Evolutionary conservation across 2,113 vertebrate species (phyloP).

Genomic region (Amphiprion ocellaris): DNA sequence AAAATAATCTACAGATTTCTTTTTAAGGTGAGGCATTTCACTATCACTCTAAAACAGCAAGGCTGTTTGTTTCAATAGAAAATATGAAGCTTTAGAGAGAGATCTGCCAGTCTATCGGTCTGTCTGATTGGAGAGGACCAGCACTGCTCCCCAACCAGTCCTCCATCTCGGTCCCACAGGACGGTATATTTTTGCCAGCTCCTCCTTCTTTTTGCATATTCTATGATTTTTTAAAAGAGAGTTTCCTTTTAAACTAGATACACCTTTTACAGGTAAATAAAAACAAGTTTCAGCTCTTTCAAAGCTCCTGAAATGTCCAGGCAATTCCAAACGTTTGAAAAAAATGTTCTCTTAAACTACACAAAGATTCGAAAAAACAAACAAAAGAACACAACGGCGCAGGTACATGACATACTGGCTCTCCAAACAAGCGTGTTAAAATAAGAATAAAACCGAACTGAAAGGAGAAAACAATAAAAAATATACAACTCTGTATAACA

Average conservation of each 20-base stretch:
- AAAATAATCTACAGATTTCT: constrained; percentile 88
- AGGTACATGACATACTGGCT: constrained; percentile 84
- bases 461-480: constrained; percentile 81
- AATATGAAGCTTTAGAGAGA: constrained; percentile 82
- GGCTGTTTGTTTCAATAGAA: constrained; percentile 84
- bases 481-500: constrained; percentile 91
- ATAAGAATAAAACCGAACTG: constrained; percentile 38
- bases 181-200: constrained; percentile 68
- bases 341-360: constrained; percentile 90
- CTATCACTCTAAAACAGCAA: constrained; percentile 84
- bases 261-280: constrained; percentile 88
- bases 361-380: constrained; percentile 86
- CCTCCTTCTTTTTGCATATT: constrained; percentile 88
- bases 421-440: constrained; percentile 86
- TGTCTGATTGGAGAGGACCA: constrained; percentile 73
- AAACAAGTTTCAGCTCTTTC: constrained; percentile 83
- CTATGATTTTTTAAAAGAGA: constrained; percentile 78
- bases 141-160: constrained; percentile 59
- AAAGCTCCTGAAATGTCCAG: constrained; percentile 89
- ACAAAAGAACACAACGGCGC: constrained; percentile 82
- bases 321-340: constrained; percentile 86
- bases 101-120: constrained; percentile 69
- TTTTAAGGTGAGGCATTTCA: constrained; percentile 86
- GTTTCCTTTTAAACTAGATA: constrained; percentile 84
- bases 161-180: constrained; percentile 54